These are phyloP conservation scores for Tetraneura akinire DNA, from an alignment of 1,140 invertebrate species.

Conservation along the genomic window DNA sequence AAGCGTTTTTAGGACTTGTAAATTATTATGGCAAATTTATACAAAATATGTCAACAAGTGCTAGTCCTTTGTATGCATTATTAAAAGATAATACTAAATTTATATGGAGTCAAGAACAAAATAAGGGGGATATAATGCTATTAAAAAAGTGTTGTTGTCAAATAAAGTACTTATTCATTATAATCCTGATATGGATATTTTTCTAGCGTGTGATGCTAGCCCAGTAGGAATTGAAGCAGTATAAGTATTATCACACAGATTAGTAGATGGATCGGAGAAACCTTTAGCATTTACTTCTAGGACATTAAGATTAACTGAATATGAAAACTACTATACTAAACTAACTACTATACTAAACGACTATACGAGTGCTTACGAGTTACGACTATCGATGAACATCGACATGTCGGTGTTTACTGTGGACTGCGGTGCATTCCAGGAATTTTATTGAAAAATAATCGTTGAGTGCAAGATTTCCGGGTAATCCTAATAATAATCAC, in stretches of 20 bases:
- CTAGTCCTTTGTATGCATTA: conserved; percentile 51
- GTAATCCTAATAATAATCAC: background rate
- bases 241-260: conserved; percentile 57
- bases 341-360: too few relatives aligned
- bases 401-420: background rate
- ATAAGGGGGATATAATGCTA: conserved; percentile 48
- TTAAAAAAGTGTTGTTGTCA: conserved; percentile 49
- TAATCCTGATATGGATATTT: conserved; percentile 54
- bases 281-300: conserved; percentile 58
- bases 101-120: conserved; percentile 46
- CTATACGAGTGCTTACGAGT: conserved; percentile 6
- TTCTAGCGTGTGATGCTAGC: conserved; percentile 57
- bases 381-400: conserved; percentile 10
- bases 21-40: too few relatives aligned
- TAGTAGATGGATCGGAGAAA: conserved; percentile 54
- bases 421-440: background rate
- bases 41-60: too few relatives aligned
- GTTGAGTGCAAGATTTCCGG: background rate
- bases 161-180: conserved; percentile 55
- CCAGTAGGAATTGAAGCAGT: conserved; percentile 57
- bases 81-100: conserved; percentile 36
- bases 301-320: too few relatives aligned
- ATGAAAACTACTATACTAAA: too few relatives aligned
- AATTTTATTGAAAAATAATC: conserved; percentile 12
- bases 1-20: conserved; percentile 52